A percentile compares a stretch with the other conserved stretches of the same genome.
phyloP scores from a whole-genome alignment of 1,140 invertebrate genomes.

The Aphidius ervi region DNA sequence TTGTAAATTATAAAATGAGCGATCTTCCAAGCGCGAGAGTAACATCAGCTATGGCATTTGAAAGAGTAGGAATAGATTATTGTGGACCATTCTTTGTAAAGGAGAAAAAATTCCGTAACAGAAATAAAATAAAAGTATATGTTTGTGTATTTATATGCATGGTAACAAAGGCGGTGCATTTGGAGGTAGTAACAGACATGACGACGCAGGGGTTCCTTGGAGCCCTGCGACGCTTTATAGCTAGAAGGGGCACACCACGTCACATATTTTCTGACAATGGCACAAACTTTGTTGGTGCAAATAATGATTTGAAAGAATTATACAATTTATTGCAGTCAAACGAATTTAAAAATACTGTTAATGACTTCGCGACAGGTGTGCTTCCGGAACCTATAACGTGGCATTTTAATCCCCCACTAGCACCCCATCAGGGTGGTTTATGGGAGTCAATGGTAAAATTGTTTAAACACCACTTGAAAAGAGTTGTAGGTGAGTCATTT shows the following conservation, averaged over 20 bases:
- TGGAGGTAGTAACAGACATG: neutral
- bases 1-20: conserved; percentile 9
- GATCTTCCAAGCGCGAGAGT: conserved; percentile 2
- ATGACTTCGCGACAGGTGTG: too few species aligned
- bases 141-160: too few species aligned
- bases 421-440: conserved; percentile 33
- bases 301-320: conserved; percentile 5
- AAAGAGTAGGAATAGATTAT: neutral
- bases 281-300: conserved; percentile 10
- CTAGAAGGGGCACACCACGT: neutral
- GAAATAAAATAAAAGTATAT: too few species aligned
- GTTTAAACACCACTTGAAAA: conserved; percentile 25
- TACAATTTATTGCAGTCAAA: too few species aligned
- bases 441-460: conserved; percentile 36
- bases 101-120: too few species aligned
- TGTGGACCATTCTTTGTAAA: neutral
- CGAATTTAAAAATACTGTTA: neutral
- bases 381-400: too few species aligned
- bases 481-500: conserved; percentile 17
- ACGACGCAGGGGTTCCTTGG: neutral
- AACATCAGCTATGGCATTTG: neutral
- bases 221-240: neutral
- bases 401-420: conserved; percentile 17
- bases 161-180: neutral
- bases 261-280: conserved; percentile 3